Evolutionary conservation across 2,888 invertebrate species (phyloP), one percentile per base, ranked within the genome.

Genomic region (Baronia brevicornis): DNA sequence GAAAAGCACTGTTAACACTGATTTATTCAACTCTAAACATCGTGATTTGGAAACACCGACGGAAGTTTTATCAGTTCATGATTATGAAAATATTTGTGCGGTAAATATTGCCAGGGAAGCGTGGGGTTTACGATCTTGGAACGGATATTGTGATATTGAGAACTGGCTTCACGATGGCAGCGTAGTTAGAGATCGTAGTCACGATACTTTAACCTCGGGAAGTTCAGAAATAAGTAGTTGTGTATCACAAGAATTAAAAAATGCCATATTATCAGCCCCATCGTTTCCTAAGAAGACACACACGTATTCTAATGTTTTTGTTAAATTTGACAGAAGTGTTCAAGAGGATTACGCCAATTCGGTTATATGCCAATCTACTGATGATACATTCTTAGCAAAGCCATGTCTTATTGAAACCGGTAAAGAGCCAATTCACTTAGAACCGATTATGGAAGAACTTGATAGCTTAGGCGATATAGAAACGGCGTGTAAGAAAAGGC

Each of bases 11-110:
- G 44, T 67, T 28, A 65, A 53, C 23, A 56, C 55, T 3, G 71
- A 74, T 28, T 44, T 73, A 18, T 54, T 78, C 15, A 54, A 68
- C 7, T 60, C 71, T n/a, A 74, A 75, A 49, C 66, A 71, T 39
- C 70, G 85, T n/a, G 85, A 85, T 51, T 52, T 77, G 25, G 84
- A 85, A 38, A 85, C 85, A 15, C 84, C 85, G n/a, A 82, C 88
- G 20, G 87, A 88, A 54, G 73, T 86, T 9, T 66, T 88, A 28
- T 88, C 88, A 3, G 86, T 88, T 26, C 89, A 89, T 48, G 89
- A 89, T 52, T 89, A 89, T 51, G 89, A 89, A 60, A 89, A 89
- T 52, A 85, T 89, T 42, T 88, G 88, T 54, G 88, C 89, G 1
- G 82, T 89, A 3, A 89, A 89, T 46, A 87, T 89, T 32, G 88